These are phyloP conservation scores for Scyliorhinus canicula DNA, from an alignment of 2,797 vertebrate species.

Conservation along the genomic window DNA sequence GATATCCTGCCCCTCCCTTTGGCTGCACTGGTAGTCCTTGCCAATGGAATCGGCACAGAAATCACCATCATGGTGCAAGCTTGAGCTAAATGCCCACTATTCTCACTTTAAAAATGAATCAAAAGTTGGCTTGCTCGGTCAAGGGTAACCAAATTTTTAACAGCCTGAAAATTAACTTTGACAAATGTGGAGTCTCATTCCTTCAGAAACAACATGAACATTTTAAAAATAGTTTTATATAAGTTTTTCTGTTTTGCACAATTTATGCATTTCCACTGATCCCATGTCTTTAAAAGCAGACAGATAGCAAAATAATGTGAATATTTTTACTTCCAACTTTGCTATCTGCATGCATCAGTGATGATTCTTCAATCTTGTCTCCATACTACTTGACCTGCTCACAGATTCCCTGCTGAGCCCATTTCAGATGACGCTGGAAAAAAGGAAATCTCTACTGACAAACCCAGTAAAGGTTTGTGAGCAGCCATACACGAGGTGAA, in stretches of 20 bases:
- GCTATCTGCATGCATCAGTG: neutral
- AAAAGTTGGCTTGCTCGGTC: neutral
- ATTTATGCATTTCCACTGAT: neutral
- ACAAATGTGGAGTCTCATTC: neutral
- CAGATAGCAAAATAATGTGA: no score
- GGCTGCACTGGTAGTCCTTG: neutral
- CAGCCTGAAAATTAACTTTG: neutral
- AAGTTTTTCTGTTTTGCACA: neutral
- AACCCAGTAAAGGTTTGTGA: neutral
- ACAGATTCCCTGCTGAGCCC: neutral
- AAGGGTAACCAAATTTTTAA: neutral
- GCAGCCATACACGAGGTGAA: neutral
- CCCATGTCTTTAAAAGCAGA: no score
- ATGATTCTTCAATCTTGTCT: neutral
- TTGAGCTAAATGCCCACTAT: neutral
- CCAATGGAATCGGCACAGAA: neutral
- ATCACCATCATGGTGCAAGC: neutral
- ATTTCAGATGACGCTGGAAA: neutral
- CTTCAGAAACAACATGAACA: neutral
- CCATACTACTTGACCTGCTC: neutral
- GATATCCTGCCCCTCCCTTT: neutral
- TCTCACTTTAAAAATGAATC: neutral
- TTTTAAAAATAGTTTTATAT: neutral
- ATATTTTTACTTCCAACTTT: neutral
- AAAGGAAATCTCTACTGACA: neutral